These are phyloP conservation scores for Upupa epops DNA, from an alignment of 2,113 vertebrate genomes.

Conservation along the genomic window DNA sequence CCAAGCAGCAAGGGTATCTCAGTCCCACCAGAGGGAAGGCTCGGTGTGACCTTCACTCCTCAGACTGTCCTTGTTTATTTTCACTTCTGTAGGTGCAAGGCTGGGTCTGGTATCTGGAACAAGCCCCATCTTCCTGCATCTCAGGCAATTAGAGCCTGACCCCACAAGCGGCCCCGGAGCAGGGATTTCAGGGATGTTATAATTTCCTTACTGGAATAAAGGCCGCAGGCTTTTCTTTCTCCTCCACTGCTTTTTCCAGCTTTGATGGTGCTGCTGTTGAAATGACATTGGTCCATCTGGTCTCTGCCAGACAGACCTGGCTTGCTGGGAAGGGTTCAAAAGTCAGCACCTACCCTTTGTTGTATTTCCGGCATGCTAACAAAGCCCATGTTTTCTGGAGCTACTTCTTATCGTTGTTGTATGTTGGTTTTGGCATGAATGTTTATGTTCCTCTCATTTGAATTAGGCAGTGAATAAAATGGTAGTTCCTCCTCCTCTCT, in stretches of 20 bases:
- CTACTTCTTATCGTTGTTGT: neutral
- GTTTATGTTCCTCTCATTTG: neutral
- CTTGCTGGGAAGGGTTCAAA: conserved; percentile 26
- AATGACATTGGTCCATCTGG: neutral
- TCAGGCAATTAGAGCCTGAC: neutral
- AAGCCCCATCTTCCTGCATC: neutral
- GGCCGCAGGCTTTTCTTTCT: neutral
- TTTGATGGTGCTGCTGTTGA: neutral
- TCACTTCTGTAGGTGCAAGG: neutral
- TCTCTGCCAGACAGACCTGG: neutral
- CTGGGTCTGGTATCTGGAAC: neutral
- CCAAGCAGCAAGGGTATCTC: neutral
- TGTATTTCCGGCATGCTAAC: neutral
- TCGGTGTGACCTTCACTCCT: neutral
- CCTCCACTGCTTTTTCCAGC: neutral
- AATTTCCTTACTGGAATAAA: conserved; percentile 6
- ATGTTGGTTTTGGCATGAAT: neutral
- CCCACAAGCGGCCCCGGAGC: neutral
- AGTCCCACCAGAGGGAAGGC: fast-evolving
- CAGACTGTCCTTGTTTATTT: neutral
- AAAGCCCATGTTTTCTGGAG: neutral
- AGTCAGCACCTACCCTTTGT: conserved; percentile 37
- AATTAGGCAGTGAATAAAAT: neutral
- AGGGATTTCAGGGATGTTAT: neutral
- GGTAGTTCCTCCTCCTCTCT: fast-evolving